phyloP scores from a whole-genome alignment of 1,140 invertebrate genomes.

The Drepana arcuata region DNA sequence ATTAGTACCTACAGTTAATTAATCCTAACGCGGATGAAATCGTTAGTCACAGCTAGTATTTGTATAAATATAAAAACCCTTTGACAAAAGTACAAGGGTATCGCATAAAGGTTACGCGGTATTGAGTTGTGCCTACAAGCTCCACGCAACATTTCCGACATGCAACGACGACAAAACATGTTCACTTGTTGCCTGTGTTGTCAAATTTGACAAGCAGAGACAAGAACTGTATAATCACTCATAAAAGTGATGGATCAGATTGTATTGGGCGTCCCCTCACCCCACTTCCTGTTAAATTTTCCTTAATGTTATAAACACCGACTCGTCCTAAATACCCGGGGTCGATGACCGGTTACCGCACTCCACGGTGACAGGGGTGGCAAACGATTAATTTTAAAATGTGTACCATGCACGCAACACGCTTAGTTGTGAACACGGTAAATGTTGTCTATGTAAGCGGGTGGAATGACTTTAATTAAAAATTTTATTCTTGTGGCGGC shows the following conservation, averaged over 20 bases:
- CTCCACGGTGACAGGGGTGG: conserved; percentile 47
- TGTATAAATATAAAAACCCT: too few relatives aligned
- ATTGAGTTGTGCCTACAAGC: too few relatives aligned
- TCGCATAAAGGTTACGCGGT: too few relatives aligned
- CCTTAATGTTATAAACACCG: conserved; percentile 46
- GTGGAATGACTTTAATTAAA: too few relatives aligned
- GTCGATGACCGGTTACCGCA: conserved; percentile 43
- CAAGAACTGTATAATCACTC: conserved; percentile 13
- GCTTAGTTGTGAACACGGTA: too few relatives aligned
- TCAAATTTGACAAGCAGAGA: conserved; percentile 17
- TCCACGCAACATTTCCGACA: conserved; percentile 8
- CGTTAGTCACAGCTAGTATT: too few relatives aligned
- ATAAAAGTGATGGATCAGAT: conserved; percentile 20
- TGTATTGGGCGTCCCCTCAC: conserved; percentile 29
- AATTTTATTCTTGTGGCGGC: too few relatives aligned
- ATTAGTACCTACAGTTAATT: too few relatives aligned
- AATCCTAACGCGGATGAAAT: too few relatives aligned
- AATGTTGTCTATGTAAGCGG: too few relatives aligned
- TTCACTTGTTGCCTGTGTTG: conserved; percentile 18
- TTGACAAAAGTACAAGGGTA: too few relatives aligned
- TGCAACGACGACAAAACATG: too few relatives aligned
- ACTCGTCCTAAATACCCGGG: conserved; percentile 51
- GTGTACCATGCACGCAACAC: conserved; percentile 44
- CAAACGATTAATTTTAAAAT: conserved; percentile 53
- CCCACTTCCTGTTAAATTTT: conserved; percentile 48